Conservation (phyloP, 2,797 vertebrate species). For the Acanthiza pusilla region DNA sequence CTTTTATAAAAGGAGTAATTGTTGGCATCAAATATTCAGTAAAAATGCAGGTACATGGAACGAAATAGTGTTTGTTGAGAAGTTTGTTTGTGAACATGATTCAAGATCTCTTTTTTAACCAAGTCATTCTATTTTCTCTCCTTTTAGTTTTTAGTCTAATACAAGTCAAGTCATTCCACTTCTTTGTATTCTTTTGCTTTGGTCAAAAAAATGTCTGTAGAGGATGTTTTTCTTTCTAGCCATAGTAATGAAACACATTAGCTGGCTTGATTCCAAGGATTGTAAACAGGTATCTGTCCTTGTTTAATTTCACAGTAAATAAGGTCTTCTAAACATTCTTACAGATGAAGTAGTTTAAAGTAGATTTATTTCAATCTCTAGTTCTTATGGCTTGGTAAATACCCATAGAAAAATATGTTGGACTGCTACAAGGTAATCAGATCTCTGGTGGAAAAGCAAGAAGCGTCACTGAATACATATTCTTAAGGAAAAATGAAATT, state of each 20-base stretch:
- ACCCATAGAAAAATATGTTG: neutral
- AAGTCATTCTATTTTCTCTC: neutral
- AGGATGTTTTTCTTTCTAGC: conserved; percentile 1
- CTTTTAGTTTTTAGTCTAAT: neutral
- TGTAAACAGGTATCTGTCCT: conserved; percentile 25
- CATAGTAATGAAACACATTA: neutral
- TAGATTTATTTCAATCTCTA: neutral
- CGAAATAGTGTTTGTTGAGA: neutral
- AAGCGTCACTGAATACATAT: neutral
- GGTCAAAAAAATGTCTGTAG: neutral
- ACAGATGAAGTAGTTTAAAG: neutral
- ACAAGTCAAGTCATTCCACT: neutral
- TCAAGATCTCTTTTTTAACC: neutral
- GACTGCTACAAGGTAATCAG: neutral
- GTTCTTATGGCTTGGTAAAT: conserved; percentile 1
- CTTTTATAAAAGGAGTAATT: neutral
- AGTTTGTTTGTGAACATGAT: neutral
- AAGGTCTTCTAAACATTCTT: neutral
- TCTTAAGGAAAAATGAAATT: neutral
- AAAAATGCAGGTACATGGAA: neutral
- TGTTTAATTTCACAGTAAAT: conserved; percentile 48
- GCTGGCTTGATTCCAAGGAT: neutral
- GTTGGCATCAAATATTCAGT: neutral
- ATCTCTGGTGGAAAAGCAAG: neutral
- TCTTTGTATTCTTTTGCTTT: neutral